Evolutionary conservation across 2,113 vertebrate species (phyloP), one percentile per base, ranked within the genome.

Genomic region (Gobio gobio): DNA sequence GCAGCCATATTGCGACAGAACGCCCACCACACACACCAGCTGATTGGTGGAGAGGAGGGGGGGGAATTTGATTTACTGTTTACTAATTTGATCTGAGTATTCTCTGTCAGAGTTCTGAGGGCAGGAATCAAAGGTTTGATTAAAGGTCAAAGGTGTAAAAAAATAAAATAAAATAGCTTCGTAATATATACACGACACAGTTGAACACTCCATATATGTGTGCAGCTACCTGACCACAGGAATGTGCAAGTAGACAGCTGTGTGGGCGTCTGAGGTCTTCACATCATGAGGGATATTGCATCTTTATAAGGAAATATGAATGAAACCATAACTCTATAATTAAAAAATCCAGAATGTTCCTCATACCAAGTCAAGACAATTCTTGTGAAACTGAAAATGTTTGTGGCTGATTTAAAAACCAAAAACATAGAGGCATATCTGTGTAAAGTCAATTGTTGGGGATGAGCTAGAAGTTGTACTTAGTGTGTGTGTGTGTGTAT

Each of bases 151-250:
- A 40, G 18, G 33, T 16, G 12, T 66, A 61, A 12, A 26, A 63
- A 26, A 29, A 63, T 13, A 64, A 22, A 36, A 0, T 3, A 20
- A 6, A 5, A 59, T 51, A n/a, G 64, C 3, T 68, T 20, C 0
- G 3, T 20, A 33, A 68, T 36, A 68, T 1, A 74, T 2, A 43
- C 70, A 47, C 40, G 24, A 58, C 24, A 33, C 13, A 49, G n/a
- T 54, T 87, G 10, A 33, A 56, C 49, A 24, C 74, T 74, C 75
- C 47, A 83, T 87, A 51, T 64, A 82, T 70, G 78, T 63, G 24
- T 43, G 49, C 70, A 77, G 78, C 83, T 82, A 36, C 24, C 83
- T 63, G 54, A 82, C 86, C 87, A 47, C 86, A 87, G 83, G 83
- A 87, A 87, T 85, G 83, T 64, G 75, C 20, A 66, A 18, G 14